phyloP scores from a whole-genome alignment of 2,113 vertebrate genomes.

The Eubucco bourcierii region DNA sequence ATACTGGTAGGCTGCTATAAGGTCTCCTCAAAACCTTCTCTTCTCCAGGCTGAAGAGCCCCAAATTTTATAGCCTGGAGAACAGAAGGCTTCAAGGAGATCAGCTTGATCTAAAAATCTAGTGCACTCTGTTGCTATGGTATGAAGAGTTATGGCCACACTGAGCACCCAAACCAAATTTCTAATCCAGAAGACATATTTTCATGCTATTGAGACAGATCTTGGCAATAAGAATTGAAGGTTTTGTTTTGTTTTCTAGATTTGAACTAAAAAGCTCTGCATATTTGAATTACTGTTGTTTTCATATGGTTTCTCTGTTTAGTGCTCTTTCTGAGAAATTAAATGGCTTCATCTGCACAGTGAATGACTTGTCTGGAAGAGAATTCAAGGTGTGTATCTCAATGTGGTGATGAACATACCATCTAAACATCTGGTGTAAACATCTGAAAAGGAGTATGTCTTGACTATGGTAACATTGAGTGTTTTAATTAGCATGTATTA shows the following conservation, averaged over 20 bases:
- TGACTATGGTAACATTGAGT: accelerated
- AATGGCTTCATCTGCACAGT: background rate
- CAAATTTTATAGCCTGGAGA: no score
- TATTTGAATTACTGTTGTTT: background rate
- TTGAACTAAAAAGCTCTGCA: background rate
- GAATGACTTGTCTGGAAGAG: background rate
- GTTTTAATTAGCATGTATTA: background rate
- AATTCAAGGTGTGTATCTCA: background rate
- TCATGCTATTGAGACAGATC: background rate
- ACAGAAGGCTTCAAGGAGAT: no score
- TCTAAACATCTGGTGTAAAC: background rate
- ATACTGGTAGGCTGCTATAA: no score
- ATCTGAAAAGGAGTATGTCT: background rate
- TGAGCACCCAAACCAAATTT: background rate
- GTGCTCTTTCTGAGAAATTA: background rate
- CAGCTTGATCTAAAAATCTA: background rate
- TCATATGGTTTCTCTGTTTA: background rate
- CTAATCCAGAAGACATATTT: background rate
- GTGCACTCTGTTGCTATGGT: background rate
- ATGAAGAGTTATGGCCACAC: background rate
- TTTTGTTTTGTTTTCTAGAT: background rate
- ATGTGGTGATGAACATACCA: background rate
- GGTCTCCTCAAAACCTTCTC: no score
- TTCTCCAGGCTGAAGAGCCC: no score
- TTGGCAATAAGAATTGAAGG: background rate